Percentiles rank a stretch among this genome's conserved stretches.
Evolutionary conservation across 2,888 invertebrate genomes (phyloP).

Genomic region (Lacanobia wlatinum): DNA sequence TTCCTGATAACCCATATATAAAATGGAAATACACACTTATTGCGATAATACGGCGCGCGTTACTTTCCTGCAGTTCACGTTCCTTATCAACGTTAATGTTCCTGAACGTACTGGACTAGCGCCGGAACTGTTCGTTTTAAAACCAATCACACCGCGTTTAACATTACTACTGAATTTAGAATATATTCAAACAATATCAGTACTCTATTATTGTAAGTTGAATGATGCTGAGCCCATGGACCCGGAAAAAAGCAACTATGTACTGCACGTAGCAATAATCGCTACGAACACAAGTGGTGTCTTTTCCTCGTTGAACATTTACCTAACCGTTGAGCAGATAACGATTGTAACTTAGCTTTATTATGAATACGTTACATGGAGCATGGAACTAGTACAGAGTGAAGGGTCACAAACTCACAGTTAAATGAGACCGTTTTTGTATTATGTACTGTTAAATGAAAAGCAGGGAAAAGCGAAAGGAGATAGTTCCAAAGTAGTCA

Average conservation of each 20-base stretch:
- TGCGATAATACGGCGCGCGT: slow-evolving; percentile 82
- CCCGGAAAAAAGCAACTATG: not conserved
- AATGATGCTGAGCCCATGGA: not conserved
- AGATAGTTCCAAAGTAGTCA: slow-evolving; percentile 49
- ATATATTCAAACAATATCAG: not conserved
- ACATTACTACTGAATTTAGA: not conserved
- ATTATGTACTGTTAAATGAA: slow-evolving; percentile 27
- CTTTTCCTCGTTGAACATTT: slow-evolving; percentile 22
- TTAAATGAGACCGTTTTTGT: slow-evolving; percentile 13
- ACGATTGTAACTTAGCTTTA: not conserved
- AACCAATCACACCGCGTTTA: slow-evolving; percentile 21
- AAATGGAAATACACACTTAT: slow-evolving; percentile 83
- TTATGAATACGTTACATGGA: not conserved
- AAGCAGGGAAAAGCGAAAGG: slow-evolving; percentile 56
- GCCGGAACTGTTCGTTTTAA: slow-evolving; percentile 53
- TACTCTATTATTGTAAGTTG: not conserved
- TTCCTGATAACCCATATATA: slow-evolving; percentile 90
- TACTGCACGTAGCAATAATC: slow-evolving; percentile 1
- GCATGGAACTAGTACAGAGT: not conserved
- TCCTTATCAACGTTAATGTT: slow-evolving; percentile 74
- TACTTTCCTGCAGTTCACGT: slow-evolving; percentile 81
- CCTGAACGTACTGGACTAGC: slow-evolving; percentile 66
- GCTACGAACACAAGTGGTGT: not conserved
- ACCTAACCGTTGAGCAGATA: not conserved
- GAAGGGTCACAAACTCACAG: not conserved